These are phyloP conservation scores for Campaea margaritaria DNA, from an alignment of 2,888 invertebrate genomes.

Conservation along the genomic window DNA sequence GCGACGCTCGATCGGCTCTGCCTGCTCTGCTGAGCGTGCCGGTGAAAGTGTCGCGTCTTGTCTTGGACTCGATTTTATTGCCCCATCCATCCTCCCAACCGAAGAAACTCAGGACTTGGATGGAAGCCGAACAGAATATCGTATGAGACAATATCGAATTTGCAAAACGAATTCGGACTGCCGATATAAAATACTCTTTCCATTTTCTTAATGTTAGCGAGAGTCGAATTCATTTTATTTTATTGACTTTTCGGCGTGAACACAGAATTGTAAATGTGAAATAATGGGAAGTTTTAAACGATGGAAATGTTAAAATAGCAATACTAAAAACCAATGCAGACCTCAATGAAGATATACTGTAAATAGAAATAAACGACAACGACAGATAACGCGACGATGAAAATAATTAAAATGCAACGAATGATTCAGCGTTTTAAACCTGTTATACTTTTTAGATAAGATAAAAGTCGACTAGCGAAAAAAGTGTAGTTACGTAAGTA, in stretches of 20 bases:
- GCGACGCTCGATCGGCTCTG: conserved; percentile 13
- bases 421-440: conserved; percentile 10
- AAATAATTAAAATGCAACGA: conserved; percentile 10
- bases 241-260: neutral
- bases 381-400: conserved; percentile 3
- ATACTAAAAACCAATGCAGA: neutral
- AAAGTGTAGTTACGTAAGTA: neutral
- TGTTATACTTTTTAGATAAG: conserved; percentile 12
- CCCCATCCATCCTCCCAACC: conserved; percentile 7
- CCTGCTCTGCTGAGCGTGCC: conserved; percentile 37
- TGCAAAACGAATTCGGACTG: conserved; percentile 1
- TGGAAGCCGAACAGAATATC: conserved; percentile 5
- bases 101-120: conserved; percentile 26
- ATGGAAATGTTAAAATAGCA: neutral
- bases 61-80: conserved; percentile 16
- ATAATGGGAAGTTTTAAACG: neutral
- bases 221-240: conserved; percentile 3
- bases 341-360: neutral
- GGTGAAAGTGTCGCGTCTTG: conserved; percentile 44
- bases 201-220: neutral
- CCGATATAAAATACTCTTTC: too few relatives aligned
- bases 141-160: conserved; percentile 6
- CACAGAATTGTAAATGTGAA: neutral
- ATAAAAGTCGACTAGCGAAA: conserved; percentile 2
- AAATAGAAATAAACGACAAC: neutral